These are phyloP conservation scores for Leucoma salicis DNA, from an alignment of 2,888 invertebrate species.

Conservation along the genomic window DNA sequence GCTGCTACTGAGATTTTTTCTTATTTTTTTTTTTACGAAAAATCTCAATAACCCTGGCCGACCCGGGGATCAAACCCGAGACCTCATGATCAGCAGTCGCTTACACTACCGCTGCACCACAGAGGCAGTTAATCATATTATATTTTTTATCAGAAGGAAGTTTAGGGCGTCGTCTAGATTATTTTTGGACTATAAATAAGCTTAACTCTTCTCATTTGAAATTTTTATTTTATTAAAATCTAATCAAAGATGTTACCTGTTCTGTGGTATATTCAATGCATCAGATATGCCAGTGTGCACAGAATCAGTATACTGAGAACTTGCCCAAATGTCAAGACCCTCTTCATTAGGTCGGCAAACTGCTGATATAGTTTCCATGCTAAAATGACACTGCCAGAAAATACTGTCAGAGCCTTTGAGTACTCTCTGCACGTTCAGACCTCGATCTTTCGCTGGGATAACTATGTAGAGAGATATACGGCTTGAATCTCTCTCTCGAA, in stretches of 20 bases:
- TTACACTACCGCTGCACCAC: too few relatives aligned
- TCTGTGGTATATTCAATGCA: constrained; percentile 72
- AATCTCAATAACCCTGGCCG: too few relatives aligned
- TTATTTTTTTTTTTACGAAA: too few relatives aligned
- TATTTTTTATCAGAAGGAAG: too few relatives aligned
- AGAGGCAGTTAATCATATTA: too few relatives aligned
- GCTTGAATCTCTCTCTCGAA: constrained; percentile 46
- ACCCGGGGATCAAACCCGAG: too few relatives aligned
- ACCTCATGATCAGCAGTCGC: too few relatives aligned
- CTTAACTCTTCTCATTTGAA: too few relatives aligned
- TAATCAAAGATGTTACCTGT: constrained; percentile 76
- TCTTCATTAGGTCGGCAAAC: constrained; percentile 84
- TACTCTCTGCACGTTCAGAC: constrained; percentile 64
- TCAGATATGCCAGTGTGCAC: constrained; percentile 73
- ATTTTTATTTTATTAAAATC: too few relatives aligned
- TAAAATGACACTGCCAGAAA: constrained; percentile 83
- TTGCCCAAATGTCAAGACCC: constrained; percentile 80
- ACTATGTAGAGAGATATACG: constrained; percentile 42
- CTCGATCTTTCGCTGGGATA: constrained; percentile 53
- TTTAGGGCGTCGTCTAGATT: too few relatives aligned
- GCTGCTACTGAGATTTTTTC: too few relatives aligned
- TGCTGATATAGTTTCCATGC: constrained; percentile 84
- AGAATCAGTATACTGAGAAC: constrained; percentile 80
- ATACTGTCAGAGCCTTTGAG: constrained; percentile 79
- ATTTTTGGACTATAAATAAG: too few relatives aligned